phyloP scores from a whole-genome alignment of 2,797 vertebrate genomes.

The Crotalus adamanteus region DNA sequence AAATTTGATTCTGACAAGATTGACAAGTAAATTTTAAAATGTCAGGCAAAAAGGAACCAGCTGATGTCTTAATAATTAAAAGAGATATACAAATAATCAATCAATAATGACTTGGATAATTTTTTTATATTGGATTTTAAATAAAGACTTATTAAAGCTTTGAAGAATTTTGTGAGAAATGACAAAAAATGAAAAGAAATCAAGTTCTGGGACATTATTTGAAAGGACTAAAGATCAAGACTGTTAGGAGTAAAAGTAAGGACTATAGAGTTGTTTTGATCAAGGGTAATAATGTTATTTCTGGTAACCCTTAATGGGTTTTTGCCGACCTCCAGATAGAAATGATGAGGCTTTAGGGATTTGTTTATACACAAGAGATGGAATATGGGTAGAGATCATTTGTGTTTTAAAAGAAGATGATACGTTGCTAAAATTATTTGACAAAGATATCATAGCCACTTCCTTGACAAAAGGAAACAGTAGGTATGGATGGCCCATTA shows the following conservation, averaged over 20 bases:
- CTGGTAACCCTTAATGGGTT: not conserved
- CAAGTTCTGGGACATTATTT: not conserved
- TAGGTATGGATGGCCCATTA: not conserved
- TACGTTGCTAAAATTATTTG: not conserved
- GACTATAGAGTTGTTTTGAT: not conserved
- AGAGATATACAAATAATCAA: not conserved
- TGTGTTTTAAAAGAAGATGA: not conserved
- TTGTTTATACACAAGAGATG: not conserved
- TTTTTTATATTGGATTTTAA: not conserved
- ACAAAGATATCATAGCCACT: not conserved
- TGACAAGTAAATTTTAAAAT: not conserved
- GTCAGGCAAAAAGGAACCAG: not conserved
- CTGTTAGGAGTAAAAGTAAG: not conserved
- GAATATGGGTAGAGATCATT: not conserved
- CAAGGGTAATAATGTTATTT: not conserved
- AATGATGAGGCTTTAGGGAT: not conserved
- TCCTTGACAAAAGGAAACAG: not conserved
- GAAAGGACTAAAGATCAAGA: not conserved
- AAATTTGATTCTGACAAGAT: not conserved
- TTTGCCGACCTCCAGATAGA: not conserved
- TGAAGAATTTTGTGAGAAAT: not conserved
- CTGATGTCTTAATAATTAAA: not conserved
- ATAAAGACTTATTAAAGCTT: not conserved
- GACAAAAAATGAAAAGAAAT: not conserved
- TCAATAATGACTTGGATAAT: not conserved